Conservation (phyloP, 1,140 invertebrate genomes). For the Araneus ventricosus region DNA sequence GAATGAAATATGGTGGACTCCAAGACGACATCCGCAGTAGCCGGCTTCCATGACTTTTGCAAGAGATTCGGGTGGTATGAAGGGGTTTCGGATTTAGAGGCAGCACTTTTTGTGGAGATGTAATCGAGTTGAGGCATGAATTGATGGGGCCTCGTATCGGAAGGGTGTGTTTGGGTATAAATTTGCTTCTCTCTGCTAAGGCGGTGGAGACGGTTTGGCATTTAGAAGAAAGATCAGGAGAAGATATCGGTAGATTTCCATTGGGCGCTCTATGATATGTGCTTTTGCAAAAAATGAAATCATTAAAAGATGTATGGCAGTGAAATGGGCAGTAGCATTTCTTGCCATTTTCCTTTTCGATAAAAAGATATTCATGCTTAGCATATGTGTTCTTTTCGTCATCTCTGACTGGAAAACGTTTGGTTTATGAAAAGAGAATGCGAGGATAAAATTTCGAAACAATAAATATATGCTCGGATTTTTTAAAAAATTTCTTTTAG, state of each 20-base stretch:
- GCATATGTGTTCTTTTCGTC: too few species aligned
- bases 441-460: too few species aligned
- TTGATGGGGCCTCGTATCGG: not conserved
- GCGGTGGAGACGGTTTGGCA: not conserved
- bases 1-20: constrained; percentile 56
- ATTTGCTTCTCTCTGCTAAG: not conserved
- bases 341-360: too few species aligned
- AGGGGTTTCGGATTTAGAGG: constrained; percentile 21
- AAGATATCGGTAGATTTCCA: not conserved
- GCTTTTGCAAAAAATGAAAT: too few species aligned
- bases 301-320: too few species aligned
- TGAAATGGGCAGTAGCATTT: too few species aligned
- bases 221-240: not conserved
- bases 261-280: not conserved
- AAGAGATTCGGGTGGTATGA: not conserved
- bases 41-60: constrained; percentile 17
- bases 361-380: too few species aligned
- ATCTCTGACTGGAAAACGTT: too few species aligned
- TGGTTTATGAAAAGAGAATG: too few species aligned
- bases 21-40: constrained; percentile 27
- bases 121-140: constrained; percentile 31
- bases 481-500: too few species aligned
- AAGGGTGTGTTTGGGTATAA: not conserved
- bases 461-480: too few species aligned
- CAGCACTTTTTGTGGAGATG: not conserved